Evolutionary conservation across 1,140 invertebrate genomes (phyloP).

Genomic region (Phthorimaea operculella): DNA sequence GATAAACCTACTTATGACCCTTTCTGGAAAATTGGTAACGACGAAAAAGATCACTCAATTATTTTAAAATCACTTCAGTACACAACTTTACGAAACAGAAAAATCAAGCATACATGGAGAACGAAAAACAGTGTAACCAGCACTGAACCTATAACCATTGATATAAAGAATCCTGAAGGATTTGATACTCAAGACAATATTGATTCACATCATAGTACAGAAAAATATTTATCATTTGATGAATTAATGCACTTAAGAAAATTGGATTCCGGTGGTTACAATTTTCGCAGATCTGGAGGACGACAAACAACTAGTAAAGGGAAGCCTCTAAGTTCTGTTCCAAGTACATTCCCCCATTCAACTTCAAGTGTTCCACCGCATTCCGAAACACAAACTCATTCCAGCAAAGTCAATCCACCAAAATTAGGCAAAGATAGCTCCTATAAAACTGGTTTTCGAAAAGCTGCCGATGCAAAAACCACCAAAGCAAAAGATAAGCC

Average conservation of each 20-base stretch:
- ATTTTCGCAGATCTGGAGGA: slow-evolving; percentile 17
- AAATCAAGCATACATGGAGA: slow-evolving; percentile 23
- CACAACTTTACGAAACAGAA: slow-evolving; percentile 31
- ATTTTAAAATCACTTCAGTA: slow-evolving; percentile 40
- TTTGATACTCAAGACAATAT: slow-evolving; percentile 8
- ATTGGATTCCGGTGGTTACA: slow-evolving; percentile 18
- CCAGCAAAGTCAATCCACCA: not conserved
- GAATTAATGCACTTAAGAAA: slow-evolving; percentile 54
- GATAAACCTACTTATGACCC: slow-evolving; percentile 31
- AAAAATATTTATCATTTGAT: slow-evolving; percentile 61
- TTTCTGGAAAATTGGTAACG: slow-evolving; percentile 49
- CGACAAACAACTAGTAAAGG: not conserved
- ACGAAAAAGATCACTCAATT: slow-evolving; percentile 19
- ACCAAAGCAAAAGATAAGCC: slow-evolving; percentile 12
- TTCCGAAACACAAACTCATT: slow-evolving; percentile 6
- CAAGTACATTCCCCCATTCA: slow-evolving; percentile 3
- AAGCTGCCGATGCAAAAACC: slow-evolving; percentile 6
- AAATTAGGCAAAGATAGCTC: not conserved
- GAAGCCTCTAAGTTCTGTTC: not conserved
- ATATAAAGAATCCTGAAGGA: slow-evolving; percentile 12
- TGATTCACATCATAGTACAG: slow-evolving; percentile 25
- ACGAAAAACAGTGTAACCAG: slow-evolving; percentile 17
- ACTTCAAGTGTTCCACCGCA: not conserved
- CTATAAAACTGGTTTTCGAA: slow-evolving; percentile 9
- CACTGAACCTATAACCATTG: slow-evolving; percentile 39